Conservation (phyloP, 2,888 invertebrate species). For the Pseudococcus longispinus region DNA sequence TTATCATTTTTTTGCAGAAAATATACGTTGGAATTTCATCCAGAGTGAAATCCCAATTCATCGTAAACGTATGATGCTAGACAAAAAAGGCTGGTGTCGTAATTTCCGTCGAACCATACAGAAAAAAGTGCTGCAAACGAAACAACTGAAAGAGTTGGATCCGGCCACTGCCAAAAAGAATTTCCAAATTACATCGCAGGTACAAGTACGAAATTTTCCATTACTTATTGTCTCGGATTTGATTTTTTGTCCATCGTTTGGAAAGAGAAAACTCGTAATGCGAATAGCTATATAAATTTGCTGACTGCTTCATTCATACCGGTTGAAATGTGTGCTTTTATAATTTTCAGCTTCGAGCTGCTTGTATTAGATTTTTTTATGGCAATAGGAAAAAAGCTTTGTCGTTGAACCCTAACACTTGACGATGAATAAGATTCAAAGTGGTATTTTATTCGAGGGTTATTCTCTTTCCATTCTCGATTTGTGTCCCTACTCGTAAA, state of each 20-base stretch:
- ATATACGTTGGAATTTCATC: slow-evolving; percentile 84
- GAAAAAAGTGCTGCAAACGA: slow-evolving; percentile 75
- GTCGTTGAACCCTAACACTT: slow-evolving; percentile 15
- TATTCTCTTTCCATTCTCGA: slow-evolving; percentile 29
- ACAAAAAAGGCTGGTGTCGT: slow-evolving; percentile 63
- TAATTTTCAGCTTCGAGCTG: background rate
- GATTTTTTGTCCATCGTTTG: slow-evolving; percentile 18
- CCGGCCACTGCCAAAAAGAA: slow-evolving; percentile 65
- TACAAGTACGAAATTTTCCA: slow-evolving; percentile 59
- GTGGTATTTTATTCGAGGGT: background rate
- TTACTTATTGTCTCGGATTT: background rate
- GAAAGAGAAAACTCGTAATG: slow-evolving; percentile 36
- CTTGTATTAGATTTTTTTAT: background rate
- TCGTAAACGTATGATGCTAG: slow-evolving; percentile 62
- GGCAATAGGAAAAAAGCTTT: background rate
- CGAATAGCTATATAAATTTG: slow-evolving; percentile 21
- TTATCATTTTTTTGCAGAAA: slow-evolving; percentile 36
- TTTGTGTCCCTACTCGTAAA: background rate
- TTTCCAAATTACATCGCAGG: slow-evolving; percentile 67
- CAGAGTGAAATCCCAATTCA: slow-evolving; percentile 76
- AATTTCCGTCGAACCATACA: slow-evolving; percentile 73
- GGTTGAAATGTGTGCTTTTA: background rate
- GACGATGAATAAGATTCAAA: background rate
- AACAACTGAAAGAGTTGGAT: slow-evolving; percentile 73
- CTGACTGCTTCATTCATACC: background rate